Evolutionary conservation across 2,888 invertebrate species (phyloP).

Genomic region (Napeogenes sylphis): DNA sequence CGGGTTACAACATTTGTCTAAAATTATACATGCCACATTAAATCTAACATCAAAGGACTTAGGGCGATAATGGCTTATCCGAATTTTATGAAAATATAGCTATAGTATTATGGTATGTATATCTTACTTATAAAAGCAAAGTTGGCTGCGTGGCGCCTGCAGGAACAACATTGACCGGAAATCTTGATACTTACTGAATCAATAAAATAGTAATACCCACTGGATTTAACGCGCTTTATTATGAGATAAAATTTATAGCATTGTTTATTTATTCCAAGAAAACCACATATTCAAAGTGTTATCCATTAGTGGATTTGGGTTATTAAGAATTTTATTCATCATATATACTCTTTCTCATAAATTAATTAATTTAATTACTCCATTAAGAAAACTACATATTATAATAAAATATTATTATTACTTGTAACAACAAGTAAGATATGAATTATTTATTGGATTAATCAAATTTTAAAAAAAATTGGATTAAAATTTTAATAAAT

Average conservation of each 20-base stretch:
- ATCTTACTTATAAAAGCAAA: constrained; percentile 16
- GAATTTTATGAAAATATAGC: constrained; percentile 16
- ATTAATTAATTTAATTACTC: too few species aligned
- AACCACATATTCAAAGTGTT: not conserved
- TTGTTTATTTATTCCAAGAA: constrained; percentile 2
- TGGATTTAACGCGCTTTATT: constrained; percentile 6
- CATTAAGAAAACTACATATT: too few species aligned
- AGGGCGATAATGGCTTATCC: constrained; percentile 19
- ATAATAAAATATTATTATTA: too few species aligned
- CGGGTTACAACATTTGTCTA: constrained; percentile 33
- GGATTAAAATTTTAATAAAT: too few species aligned
- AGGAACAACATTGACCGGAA: constrained; percentile 55
- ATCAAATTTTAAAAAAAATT: too few species aligned
- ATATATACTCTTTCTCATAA: too few species aligned
- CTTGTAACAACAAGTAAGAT: too few species aligned
- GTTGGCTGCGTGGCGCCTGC: constrained; percentile 42
- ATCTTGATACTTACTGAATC: constrained; percentile 49
- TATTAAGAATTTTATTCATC: not conserved
- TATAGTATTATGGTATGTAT: constrained; percentile 17
- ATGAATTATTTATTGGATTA: too few species aligned
- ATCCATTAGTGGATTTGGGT: not conserved
- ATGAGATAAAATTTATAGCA: constrained; percentile 7
- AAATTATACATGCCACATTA: constrained; percentile 30
- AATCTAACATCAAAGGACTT: constrained; percentile 29
- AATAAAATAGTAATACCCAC: constrained; percentile 16